Base-by-base conservation (phyloP, 2,888 invertebrate genomes). In the Tenthredo mesomela region DNA sequence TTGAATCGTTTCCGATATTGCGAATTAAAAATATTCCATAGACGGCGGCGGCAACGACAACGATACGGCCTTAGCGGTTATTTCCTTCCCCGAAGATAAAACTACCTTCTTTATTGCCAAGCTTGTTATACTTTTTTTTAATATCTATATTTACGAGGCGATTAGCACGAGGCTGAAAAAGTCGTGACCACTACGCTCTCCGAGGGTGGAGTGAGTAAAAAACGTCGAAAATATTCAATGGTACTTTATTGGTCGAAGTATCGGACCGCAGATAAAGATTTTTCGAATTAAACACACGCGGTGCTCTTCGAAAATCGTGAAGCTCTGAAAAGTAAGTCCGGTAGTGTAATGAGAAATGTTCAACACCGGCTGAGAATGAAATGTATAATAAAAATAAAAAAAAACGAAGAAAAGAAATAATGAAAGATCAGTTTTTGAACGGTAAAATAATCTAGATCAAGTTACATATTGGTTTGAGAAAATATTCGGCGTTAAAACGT, bases 1-100 rank as follows among this genome's bases (percentile, higher is more conserved):
- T 73, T 54, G 77, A 77, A 58, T 58, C 80, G 80, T 80, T 80
- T 80, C 61, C 61, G n/a, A 80, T 80, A 80, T 80, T 61, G 61
- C 40, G 50, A 61, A 80, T 80, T 80, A 61, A 80, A 80, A 80
- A 37, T 37, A 50, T 61, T 61, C 61, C 58, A 80, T 61, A 80
- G 61, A 80, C 37, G 61, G n/a, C 12, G 61, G n/a, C 12, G 77
- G 10, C 1, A 6, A 12, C 3, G n/a, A 29, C n/a, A 3, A 12
- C 40, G 73, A 43, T 67, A n/a, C 70, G 18, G 43, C 77, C 50
- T 77, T 33, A 54, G 50, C 77, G 77, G 77, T 77, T 77, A 77
- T 77, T 77, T n/a, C 77, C n/a, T 54, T 50, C n/a, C 77, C 77
- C 33, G 77, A 18, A 77, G 77, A 33, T 54, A 29, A 54, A 77